Percentiles rank a stretch among this genome's conserved stretches.
Evolutionary conservation across 2,113 vertebrate genomes (phyloP).

Genomic region (Gasterosteus aculeatus): DNA sequence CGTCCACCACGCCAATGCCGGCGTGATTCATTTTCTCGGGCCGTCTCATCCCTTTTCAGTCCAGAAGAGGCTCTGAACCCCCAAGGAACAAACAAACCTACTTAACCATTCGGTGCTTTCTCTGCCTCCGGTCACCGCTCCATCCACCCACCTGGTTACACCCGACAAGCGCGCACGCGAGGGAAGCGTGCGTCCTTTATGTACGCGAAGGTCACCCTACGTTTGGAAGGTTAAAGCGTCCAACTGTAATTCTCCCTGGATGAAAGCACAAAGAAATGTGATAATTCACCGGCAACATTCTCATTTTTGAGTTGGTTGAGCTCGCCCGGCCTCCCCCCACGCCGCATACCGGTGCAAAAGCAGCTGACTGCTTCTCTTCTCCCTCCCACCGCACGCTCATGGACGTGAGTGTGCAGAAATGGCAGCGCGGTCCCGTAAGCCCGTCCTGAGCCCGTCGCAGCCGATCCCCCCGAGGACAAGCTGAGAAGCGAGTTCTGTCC

Average conservation of each 20-base stretch:
- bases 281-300: background rate
- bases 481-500: constrained; percentile 59
- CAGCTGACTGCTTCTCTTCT: constrained; percentile 15
- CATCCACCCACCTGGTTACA: constrained; percentile 68
- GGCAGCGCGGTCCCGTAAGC: constrained; percentile 45
- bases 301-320: constrained; percentile 21
- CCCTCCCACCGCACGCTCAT: constrained; percentile 24
- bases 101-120: constrained; percentile 71
- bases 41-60: constrained; percentile 65
- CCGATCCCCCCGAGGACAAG: constrained; percentile 63
- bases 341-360: constrained; percentile 5
- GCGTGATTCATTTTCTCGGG: constrained; percentile 71
- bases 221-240: constrained; percentile 35
- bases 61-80: constrained; percentile 55
- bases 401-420: constrained; percentile 71
- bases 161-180: constrained; percentile 52
- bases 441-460: constrained; percentile 56
- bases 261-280: background rate
- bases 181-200: constrained; percentile 55
- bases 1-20: constrained; percentile 71
- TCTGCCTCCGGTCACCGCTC: constrained; percentile 64
- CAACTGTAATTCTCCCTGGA: constrained; percentile 2
- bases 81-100: constrained; percentile 71
- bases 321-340: background rate
- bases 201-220: constrained; percentile 41